Evolutionary conservation across 2,797 vertebrate genomes (phyloP), one percentile per base, ranked within the genome.

Genomic region (Toxotes lorentzi): DNA sequence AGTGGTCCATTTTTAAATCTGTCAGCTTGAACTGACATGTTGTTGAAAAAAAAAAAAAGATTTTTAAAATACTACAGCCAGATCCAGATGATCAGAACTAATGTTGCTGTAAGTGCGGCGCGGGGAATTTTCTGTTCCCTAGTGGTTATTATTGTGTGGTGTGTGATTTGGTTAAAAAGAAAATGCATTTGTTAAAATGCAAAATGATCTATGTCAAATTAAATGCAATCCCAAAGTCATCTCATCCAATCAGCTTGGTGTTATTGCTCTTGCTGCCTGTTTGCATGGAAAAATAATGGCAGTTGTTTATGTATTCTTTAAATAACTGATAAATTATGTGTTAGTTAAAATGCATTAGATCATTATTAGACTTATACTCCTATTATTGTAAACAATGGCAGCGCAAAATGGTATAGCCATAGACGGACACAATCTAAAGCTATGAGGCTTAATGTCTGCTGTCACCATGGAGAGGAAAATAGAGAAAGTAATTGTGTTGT

Each of bases 401-500:
- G 24, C 63, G 57, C 43, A 62, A 59, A 47, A 56, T 34, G 41
- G 35, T 71, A 30, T 70, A 67, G 54, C 78, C 62, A 50, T 48
- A 67, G 65, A 78, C 59, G 78, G 67, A 67, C 59, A 73, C 71
- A 64, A 65, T 62, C 59, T 79, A 73, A 64, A 67, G 73, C 78
- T 71, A 75, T 53, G 74, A 84, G 67, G 64, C 81, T 70, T 84
- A 72, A 87, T 86, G 73, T 76, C 67, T 68, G 74, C 81, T 83
- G 88, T 86, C 85, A 81, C 45, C 70, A 73, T 70, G 72, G 84
- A 78, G 81, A 86, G 83, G 84, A 87, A 91, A 90, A 90, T 83
- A 57, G 79, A 80, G 81, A 89, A 82, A 84, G 91, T 91, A 92
- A 93, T 94, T 93, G 88, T 82, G 84, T 91, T 93, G 85, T 92